These are phyloP conservation scores for Vandiemenella viatica DNA, from an alignment of 2,888 invertebrate genomes.

Conservation along the genomic window DNA sequence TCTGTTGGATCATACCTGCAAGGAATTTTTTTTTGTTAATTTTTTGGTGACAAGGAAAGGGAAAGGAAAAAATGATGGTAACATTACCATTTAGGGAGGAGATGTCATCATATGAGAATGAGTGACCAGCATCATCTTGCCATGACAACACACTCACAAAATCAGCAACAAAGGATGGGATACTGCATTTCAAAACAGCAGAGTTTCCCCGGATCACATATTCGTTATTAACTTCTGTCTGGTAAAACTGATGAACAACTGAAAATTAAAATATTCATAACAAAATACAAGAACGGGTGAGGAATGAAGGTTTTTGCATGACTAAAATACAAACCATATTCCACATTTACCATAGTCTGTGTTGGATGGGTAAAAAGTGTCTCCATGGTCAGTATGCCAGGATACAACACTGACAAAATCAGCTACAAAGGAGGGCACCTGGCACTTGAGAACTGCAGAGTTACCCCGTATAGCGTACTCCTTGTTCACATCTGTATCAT, in stretches of 20 bases:
- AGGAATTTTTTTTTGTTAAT: too few relatives aligned
- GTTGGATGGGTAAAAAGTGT: conserved; percentile 43
- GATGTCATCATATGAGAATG: conserved; percentile 26
- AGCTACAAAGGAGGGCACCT: conserved; percentile 81
- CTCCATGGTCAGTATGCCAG: conserved; percentile 70
- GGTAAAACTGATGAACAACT: conserved; percentile 82
- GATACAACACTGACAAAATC: conserved; percentile 79
- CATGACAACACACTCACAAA: conserved; percentile 81
- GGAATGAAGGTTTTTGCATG: not conserved
- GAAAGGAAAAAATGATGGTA: not conserved
- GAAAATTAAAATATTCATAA: conserved; percentile 23
- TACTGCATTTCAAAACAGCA: conserved; percentile 75
- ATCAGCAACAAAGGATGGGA: conserved; percentile 80
- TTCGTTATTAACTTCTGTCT: conserved; percentile 79
- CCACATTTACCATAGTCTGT: conserved; percentile 15
- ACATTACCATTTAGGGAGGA: conserved; percentile 13
- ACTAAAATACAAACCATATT: not conserved
- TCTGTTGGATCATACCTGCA: too few relatives aligned
- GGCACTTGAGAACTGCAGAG: conserved; percentile 75
- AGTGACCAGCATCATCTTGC: conserved; percentile 36
- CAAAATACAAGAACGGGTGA: not conserved
- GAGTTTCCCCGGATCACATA: conserved; percentile 80
- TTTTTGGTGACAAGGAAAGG: not conserved
- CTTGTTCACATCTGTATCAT: conserved; percentile 72
- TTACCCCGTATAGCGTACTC: conserved; percentile 84